Base-by-base conservation (phyloP, 1,140 invertebrate genomes). In the Lethrus apterus region DNA sequence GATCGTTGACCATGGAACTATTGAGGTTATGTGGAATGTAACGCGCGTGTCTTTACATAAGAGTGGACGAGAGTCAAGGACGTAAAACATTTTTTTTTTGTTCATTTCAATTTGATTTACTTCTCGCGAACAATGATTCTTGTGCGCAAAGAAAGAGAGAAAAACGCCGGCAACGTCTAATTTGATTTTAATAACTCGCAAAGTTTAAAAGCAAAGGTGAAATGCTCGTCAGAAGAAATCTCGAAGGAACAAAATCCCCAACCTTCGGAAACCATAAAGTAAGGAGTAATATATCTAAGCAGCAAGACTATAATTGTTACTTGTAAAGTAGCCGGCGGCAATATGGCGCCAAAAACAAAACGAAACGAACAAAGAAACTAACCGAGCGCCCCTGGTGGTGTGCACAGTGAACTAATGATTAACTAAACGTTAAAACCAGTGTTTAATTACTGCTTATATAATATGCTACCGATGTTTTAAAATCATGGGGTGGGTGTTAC, bases 261-360 rank as follows among this genome's bases (percentile, higher is more conserved):
- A n/a, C n/a, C n/a, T n/a, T n/a, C n/a, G 11, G 24, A 47, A 45
- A 51, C 48, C 52, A 51, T 54, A 51, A 50, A 52, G 50, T 51
- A 44, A 54, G 52, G 40, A 51, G 52, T 57, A 57, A 60, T 60
- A 58, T 59, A 58, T 60, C 56, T 60, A 56, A 52, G 53, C 41
- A 49, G 43, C 50, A 5, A 56, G 55, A 56, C 54, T 50, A 53
- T 62, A 62, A 62, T 62, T 59, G 57, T 56, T 31, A 53, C 52
- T 55, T 58, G 51, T 49, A 48, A 46, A 46, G 49, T 34, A 21
- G 57, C 57, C 54, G 24, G 36, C 18, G 49, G 59, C 61, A 55
- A 59, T 53, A 60, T 61, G 61, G 61, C 61, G 61, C 59, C 59
- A 61, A 52, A 60, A 60, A 63, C 48, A 51, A 54, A 62, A 55